Conservation (phyloP, 2,113 vertebrate species). For the Pipra filicauda region DNA sequence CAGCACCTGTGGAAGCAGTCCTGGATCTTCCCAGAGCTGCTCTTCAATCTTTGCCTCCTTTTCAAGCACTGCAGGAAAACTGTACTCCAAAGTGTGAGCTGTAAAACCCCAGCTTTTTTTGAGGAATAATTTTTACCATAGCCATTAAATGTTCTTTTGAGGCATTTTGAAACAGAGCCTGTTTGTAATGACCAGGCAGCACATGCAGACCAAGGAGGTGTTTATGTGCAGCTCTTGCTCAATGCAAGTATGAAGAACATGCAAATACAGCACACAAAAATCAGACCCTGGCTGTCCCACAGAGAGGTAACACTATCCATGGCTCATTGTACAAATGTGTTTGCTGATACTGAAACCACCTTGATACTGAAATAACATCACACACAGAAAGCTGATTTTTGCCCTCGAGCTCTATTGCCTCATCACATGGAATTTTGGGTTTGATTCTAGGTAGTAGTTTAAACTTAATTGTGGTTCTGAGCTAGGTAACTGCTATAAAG, state of each 20-base stretch:
- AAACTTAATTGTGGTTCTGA: neutral
- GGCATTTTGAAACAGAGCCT: neutral
- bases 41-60: neutral
- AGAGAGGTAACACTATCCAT: neutral
- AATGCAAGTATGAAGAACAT: neutral
- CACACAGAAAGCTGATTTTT: neutral
- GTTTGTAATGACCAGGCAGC: neutral
- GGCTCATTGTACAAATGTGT: neutral
- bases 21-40: neutral
- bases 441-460: neutral
- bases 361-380: neutral
- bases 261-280: neutral
- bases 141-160: neutral
- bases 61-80: neutral
- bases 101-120: neutral
- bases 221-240: neutral
- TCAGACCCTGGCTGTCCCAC: neutral
- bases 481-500: neutral
- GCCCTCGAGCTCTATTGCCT: neutral
- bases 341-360: neutral
- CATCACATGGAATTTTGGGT: neutral
- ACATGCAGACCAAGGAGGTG: rapidly evolving
- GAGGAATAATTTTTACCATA: neutral
- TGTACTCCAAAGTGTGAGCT: neutral
- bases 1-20: neutral